These are phyloP conservation scores for Mechanitis messenoides DNA, from an alignment of 2,888 invertebrate species.

Conservation along the genomic window DNA sequence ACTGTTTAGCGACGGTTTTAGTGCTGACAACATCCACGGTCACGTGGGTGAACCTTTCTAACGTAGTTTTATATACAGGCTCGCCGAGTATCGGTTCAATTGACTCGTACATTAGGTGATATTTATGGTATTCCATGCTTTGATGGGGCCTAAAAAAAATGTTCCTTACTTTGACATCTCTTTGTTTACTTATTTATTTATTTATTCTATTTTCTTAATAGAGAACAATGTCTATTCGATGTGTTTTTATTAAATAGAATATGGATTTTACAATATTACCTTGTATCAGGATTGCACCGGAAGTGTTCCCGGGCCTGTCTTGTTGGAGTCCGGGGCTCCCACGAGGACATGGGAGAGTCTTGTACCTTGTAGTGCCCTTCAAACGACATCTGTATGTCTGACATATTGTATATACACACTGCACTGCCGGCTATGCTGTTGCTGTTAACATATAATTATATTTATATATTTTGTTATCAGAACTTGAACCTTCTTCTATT, in stretches of 20 bases:
- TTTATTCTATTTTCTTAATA: not conserved
- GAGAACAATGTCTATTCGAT: not conserved
- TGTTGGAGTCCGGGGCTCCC: conserved; percentile 78
- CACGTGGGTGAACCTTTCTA: conserved; percentile 85
- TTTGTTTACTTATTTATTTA: not conserved
- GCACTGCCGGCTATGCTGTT: conserved; percentile 95
- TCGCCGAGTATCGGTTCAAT: conserved; percentile 83
- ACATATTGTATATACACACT: conserved; percentile 92
- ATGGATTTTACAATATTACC: conserved; percentile 35
- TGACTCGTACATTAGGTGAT: conserved; percentile 92
- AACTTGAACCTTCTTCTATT: no score
- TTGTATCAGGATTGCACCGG: conserved; percentile 70
- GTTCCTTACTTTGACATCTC: not conserved
- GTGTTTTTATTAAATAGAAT: no score
- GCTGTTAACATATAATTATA: conserved; percentile 49
- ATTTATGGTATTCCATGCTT: conserved; percentile 81
- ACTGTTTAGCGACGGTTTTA: conserved; percentile 81
- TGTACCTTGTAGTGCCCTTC: conserved; percentile 92
- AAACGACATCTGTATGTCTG: conserved; percentile 87
- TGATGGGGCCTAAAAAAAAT: conserved; percentile 54
- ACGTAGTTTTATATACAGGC: conserved; percentile 82
- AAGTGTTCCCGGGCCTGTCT: conserved; percentile 71
- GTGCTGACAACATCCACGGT: conserved; percentile 88
- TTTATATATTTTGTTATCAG: conserved; percentile 7
- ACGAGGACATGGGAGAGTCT: conserved; percentile 83